Conservation (phyloP, 2,113 vertebrate genomes). For the Eidolon helvum region DNA sequence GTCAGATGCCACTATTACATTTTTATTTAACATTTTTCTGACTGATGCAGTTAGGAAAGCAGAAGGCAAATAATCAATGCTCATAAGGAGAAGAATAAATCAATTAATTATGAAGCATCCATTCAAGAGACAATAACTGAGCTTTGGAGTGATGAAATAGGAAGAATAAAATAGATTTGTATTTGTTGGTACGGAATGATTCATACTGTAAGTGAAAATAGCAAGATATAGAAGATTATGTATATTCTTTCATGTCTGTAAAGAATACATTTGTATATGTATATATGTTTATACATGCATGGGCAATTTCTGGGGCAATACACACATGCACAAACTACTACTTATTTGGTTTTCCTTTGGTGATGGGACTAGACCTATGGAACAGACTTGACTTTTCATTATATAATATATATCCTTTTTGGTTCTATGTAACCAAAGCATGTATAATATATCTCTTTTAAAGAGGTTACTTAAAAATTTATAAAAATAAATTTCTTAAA, state of each 20-base stretch:
- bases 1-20: neutral
- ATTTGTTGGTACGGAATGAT: neutral
- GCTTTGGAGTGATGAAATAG: neutral
- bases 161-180: neutral
- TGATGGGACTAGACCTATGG: neutral
- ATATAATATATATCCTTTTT: neutral
- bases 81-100: neutral
- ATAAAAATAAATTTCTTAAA: neutral
- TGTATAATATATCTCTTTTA: neutral
- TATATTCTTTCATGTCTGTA: neutral
- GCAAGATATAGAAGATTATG: neutral
- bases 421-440: neutral
- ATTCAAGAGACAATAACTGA: neutral
- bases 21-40: neutral
- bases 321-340: too few relatives aligned
- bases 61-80: neutral
- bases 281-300: neutral
- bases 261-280: neutral
- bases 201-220: neutral
- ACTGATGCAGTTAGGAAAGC: neutral
- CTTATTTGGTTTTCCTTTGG: neutral
- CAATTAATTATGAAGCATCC: neutral
- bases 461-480: neutral
- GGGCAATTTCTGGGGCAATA: neutral
- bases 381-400: neutral